A percentile compares a stretch with the other conserved stretches of the same genome.
Conservation (phyloP, 2,888 invertebrate genomes). For the Camptogramma bilineatum region DNA sequence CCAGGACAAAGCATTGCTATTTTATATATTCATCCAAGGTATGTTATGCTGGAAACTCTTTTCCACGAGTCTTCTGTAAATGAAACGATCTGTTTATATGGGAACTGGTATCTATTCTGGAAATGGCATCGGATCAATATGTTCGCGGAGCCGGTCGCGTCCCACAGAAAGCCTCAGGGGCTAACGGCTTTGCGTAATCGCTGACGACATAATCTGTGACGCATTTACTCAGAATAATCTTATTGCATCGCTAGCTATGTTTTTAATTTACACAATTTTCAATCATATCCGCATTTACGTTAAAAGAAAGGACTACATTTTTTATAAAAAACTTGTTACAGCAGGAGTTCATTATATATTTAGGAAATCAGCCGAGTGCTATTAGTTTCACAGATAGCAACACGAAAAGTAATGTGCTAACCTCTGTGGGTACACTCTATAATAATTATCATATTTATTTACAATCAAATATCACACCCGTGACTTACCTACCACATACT, state of each 20-base stretch:
- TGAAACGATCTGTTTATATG: constrained; percentile 37
- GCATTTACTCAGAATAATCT: constrained; percentile 26
- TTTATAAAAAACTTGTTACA: no score
- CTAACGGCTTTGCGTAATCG: constrained; percentile 38
- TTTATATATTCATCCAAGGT: neutral
- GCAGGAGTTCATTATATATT: no score
- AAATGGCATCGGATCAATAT: constrained; percentile 45
- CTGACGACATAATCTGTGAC: constrained; percentile 40
- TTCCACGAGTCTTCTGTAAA: constrained; percentile 30
- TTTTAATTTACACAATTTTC: neutral
- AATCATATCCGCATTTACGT: neutral
- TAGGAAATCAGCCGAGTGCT: no score
- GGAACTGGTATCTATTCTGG: constrained; percentile 38
- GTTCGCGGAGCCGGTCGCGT: constrained; percentile 29
- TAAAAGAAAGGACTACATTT: neutral
- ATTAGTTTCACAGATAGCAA: no score
- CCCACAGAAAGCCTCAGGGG: constrained; percentile 37
- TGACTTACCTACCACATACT: no score
- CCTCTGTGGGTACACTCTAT: no score
- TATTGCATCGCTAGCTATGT: constrained; percentile 14
- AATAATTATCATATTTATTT: no score
- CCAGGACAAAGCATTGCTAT: neutral
- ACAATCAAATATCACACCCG: no score
- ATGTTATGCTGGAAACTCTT: constrained; percentile 25
- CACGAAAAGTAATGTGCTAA: no score